phyloP scores from a whole-genome alignment of 2,113 vertebrate species.

The Equus quagga region DNA sequence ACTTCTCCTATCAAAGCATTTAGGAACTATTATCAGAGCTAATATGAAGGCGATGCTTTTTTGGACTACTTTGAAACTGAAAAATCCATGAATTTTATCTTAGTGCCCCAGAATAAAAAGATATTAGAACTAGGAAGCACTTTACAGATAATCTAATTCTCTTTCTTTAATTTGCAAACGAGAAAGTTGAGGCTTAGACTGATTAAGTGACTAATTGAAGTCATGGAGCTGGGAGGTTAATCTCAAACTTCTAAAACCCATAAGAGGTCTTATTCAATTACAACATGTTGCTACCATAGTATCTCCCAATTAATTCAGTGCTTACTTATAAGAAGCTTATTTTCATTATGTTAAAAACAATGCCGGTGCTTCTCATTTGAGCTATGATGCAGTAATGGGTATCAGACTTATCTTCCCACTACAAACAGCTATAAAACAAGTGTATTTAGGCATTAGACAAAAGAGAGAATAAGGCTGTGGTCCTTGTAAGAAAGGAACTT shows the following conservation, averaged over 20 bases:
- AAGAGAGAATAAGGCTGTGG: not conserved
- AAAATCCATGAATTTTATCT: slow-evolving; percentile 7
- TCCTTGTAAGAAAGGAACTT: not conserved
- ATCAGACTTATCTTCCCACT: not conserved
- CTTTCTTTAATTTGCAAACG: not conserved
- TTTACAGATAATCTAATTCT: not conserved
- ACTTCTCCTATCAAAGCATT: not conserved
- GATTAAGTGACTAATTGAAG: not conserved
- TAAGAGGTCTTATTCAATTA: not conserved
- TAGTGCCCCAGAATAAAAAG: not conserved
- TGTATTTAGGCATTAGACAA: not conserved
- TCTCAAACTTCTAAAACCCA: not conserved
- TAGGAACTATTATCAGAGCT: not conserved
- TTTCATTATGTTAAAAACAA: not conserved
- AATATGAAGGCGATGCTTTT: not conserved
- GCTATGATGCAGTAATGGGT: not conserved
- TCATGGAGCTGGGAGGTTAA: not conserved
- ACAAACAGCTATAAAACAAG: not conserved
- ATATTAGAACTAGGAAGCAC: not conserved
- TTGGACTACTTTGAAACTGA: not conserved
- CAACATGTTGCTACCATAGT: not conserved
- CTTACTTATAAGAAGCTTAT: not conserved
- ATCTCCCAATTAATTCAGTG: not conserved
- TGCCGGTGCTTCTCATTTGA: not conserved
- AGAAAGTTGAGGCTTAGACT: not conserved